Base-by-base conservation (phyloP, 2,797 vertebrate genomes). In the Hydrolagus colliei region DNA sequence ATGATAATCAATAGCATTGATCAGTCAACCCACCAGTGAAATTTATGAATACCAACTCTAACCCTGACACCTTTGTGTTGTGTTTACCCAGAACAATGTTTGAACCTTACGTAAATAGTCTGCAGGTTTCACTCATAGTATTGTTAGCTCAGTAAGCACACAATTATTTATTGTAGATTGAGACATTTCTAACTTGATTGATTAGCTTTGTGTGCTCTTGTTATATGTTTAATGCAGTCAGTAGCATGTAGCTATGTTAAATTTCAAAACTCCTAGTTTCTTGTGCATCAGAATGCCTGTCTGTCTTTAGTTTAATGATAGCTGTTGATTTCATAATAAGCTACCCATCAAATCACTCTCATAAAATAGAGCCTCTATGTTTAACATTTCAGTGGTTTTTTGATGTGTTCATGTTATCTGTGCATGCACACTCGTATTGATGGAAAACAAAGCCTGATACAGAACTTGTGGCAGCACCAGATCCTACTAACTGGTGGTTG, bases 381-480 rank as follows among this genome's bases (percentile, higher is more conserved):
- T 79, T 79, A 79, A 79, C 20, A 20, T 63, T 79, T 27, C 18
- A n/a, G 61, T 79, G 77, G n/a, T 63, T 65, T 22, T 82, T 68
- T 67, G 62, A 9, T 10, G 63, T 18, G 63, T 67, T 16, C 22
- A 27, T 62, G 77, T 63, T 13, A 65, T 16, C 14, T 13, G 67
- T 67, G 32, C 52, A 41, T 16, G 32, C 18, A 41, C 27, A 12
- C 32, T 61, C 9, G 16, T 61, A 61, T 77, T 77, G 78, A 35
- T 32, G 35, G 63, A 67, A 35, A 62, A 67, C 65, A 75, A 75
- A 16, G 73, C 32, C 14, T 72, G 0, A 18, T 82, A 16, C 62
- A 67, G 78, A 82, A 16, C 18, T 18, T 68, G 16, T 27, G 12
- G 32, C 10, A 3, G 62, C 22, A 8, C 11, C 59, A 27, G 10